phyloP scores from a whole-genome alignment of 2,113 vertebrate species.

The Ceyx melanurus region DNA sequence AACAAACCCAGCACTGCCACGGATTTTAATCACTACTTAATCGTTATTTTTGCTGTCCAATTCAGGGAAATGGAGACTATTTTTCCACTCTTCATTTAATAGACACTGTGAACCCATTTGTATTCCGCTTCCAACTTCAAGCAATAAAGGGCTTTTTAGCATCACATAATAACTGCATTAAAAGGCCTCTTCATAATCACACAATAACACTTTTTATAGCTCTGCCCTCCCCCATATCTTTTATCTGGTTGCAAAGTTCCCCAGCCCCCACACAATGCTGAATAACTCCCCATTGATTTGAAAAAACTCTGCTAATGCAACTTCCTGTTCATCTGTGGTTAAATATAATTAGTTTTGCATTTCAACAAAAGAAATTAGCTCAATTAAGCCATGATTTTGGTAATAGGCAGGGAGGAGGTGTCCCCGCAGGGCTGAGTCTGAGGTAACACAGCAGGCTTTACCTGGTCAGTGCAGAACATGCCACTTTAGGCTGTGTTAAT shows the following conservation, averaged over 20 bases:
- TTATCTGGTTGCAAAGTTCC: slow-evolving; percentile 44
- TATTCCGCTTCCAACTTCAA: slow-evolving; percentile 57
- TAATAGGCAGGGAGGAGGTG: slow-evolving; percentile 20
- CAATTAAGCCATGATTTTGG: slow-evolving; percentile 37
- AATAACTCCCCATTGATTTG: slow-evolving; percentile 65
- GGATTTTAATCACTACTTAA: slow-evolving; percentile 17
- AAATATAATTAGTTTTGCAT: slow-evolving; percentile 70
- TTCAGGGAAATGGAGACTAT: background rate
- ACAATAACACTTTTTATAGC: slow-evolving; percentile 67
- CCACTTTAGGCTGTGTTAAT: background rate
- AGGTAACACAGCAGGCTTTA: slow-evolving; percentile 34
- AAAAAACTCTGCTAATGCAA: slow-evolving; percentile 57
- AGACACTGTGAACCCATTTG: slow-evolving; percentile 49
- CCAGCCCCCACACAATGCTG: slow-evolving; percentile 31
- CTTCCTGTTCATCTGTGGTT: slow-evolving; percentile 54
- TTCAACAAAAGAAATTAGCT: slow-evolving; percentile 67
- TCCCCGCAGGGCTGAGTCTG: slow-evolving; percentile 27
- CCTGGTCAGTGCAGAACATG: slow-evolving; percentile 23
- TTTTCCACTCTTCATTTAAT: slow-evolving; percentile 48
- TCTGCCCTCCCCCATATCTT: slow-evolving; percentile 6
- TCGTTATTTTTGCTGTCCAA: slow-evolving; percentile 30
- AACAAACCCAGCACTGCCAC: background rate
- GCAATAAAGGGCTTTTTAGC: slow-evolving; percentile 69
- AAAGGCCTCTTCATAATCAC: slow-evolving; percentile 63
- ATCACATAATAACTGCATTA: slow-evolving; percentile 67